Base-by-base conservation (phyloP, 2,797 vertebrate species). In the Petrocephalus schoutedeni region DNA sequence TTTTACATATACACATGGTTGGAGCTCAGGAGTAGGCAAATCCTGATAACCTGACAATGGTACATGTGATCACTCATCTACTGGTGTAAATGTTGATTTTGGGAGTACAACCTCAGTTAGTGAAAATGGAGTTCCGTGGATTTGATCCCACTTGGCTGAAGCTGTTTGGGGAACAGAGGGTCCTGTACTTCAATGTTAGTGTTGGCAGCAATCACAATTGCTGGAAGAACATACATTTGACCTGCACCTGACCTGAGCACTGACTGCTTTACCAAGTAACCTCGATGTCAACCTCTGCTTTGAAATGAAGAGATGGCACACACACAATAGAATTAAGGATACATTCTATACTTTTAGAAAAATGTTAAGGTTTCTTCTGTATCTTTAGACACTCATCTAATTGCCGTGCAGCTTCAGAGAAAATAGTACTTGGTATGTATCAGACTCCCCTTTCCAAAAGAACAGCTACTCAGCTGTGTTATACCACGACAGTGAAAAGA, bases 141-240 rank as follows among this genome's bases (percentile, higher is more conserved):
- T 80, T 45, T 45, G 6, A 49, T 80, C n/a, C 74, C 74, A 80
- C 19, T 80, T 80, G 74, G 74, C 74, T 21, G 41, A 49, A 49
- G 74, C 74, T 21, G 41, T 49, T 21, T 49, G 36, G 19, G 41
- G 74, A 80, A 80, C 74, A 49, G 16, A 80, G 74, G 74, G 74
- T 49, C 41, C 74, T n/a, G 36, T 80, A 80, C 41, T 45, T 80
- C 16, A 80, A 49, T 21, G 36, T 80, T 49, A 80, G 41, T 21
- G 41, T 49, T 80, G 74, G 74, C 36, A 49, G 41, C 36, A 49
- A 49, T 71, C 16, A 80, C 41, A 80, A n/a, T 49, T 80, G 74
- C 74, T 80, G 41, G 36, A 80, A 80, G 74, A 49, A 80, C 74
- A 80, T 49, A 80, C 74, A 49, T 8, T 80, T 80, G 74, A 80